Conservation (phyloP, 2,888 invertebrate species). For the Agriopis marginaria region DNA sequence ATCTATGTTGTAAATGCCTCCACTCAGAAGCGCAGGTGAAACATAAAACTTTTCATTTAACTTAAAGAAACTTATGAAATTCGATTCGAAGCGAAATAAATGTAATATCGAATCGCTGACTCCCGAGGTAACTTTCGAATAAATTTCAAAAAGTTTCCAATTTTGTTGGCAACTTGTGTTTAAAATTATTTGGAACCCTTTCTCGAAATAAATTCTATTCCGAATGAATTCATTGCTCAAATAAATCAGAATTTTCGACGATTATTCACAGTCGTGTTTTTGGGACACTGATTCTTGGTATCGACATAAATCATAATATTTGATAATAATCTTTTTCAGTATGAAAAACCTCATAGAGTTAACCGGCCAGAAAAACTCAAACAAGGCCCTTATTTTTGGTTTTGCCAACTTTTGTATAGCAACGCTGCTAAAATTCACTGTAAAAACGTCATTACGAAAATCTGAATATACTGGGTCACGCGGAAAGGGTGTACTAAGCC, state of each 20-base stretch:
- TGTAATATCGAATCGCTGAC: slow-evolving; percentile 38
- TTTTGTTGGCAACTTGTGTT: slow-evolving; percentile 35
- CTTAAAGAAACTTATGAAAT: slow-evolving; percentile 35
- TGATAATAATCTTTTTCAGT: not conserved
- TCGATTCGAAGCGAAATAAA: slow-evolving; percentile 35
- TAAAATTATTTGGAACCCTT: slow-evolving; percentile 34
- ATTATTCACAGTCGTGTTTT: slow-evolving; percentile 20
- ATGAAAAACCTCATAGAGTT: too few species aligned
- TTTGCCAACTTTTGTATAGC: too few species aligned
- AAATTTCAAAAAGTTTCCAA: slow-evolving; percentile 36
- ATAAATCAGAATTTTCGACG: slow-evolving; percentile 21
- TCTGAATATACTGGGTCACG: too few species aligned
- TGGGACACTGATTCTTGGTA: not conserved
- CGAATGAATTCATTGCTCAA: slow-evolving; percentile 24
- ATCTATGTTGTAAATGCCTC: slow-evolving; percentile 19
- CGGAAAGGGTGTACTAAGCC: too few species aligned
- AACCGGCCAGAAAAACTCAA: not conserved
- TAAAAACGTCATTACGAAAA: too few species aligned
- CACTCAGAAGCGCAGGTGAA: slow-evolving; percentile 32
- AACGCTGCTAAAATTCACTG: too few species aligned
- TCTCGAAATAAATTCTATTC: slow-evolving; percentile 28
- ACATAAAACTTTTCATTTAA: slow-evolving; percentile 38
- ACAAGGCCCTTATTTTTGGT: too few species aligned
- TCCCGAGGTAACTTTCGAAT: slow-evolving; percentile 32
- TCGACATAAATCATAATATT: not conserved